phyloP scores from a whole-genome alignment of 2,113 vertebrate genomes.

The Ictalurus furcatus region DNA sequence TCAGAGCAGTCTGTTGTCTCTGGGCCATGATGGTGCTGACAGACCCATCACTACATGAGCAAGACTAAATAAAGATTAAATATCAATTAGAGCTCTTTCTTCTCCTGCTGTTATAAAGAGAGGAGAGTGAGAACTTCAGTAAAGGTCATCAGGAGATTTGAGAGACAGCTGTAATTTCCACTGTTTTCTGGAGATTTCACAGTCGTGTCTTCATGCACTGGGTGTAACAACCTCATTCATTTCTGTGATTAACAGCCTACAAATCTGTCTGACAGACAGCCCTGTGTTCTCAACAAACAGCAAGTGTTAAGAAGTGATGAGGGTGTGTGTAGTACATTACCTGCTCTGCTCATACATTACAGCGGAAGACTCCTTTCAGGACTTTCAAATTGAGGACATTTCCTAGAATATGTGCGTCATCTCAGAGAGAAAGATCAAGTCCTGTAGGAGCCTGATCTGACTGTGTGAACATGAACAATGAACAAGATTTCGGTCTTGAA shows the following conservation, averaged over 20 bases:
- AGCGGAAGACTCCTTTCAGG: not conserved
- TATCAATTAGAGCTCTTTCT: too few relatives aligned
- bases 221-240: slow-evolving; percentile 92
- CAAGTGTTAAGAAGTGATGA: slow-evolving; percentile 88
- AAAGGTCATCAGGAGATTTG: too few relatives aligned
- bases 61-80: too few relatives aligned
- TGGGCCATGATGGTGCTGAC: not conserved
- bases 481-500: too few relatives aligned
- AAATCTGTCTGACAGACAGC: slow-evolving; percentile 99
- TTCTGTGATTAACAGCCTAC: slow-evolving; percentile 99
- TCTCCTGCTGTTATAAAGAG: too few relatives aligned
- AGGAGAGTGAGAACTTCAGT: too few relatives aligned
- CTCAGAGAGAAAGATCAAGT: not conserved
- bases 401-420: not conserved
- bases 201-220: slow-evolving; percentile 87
- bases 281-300: slow-evolving; percentile 98
- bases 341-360: slow-evolving; percentile 11
- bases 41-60: too few relatives aligned
- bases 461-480: too few relatives aligned
- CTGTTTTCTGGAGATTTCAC: slow-evolving; percentile 34
- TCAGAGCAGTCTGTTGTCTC: not conserved
- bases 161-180: too few relatives aligned
- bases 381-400: not conserved
- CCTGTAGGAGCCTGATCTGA: too few relatives aligned
- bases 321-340: slow-evolving; percentile 85